Base-by-base conservation (phyloP, 2,797 vertebrate genomes). In the Spondyliosoma cantharus region DNA sequence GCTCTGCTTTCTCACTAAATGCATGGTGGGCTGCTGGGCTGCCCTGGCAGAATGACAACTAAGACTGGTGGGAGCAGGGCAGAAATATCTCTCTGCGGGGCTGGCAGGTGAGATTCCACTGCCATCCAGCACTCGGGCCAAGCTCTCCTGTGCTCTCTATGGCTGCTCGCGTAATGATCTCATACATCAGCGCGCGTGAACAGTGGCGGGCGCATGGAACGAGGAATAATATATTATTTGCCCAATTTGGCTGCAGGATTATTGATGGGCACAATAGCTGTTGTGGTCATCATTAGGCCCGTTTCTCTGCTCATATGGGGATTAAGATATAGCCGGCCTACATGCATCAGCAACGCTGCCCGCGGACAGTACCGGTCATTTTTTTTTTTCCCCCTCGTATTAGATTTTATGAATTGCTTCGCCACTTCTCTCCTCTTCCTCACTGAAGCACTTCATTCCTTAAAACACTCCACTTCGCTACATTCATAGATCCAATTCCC, bases 1-100 rank as follows among this genome's bases (percentile, higher is more conserved):
- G 76, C 76, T 84, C 86, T 76, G 80, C 86, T 88, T 89, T 90
- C 85, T 89, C 83, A 89, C 89, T 90, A 91, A 90, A 89, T 90
- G 87, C 86, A 85, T 79, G 82, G 81, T 61, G 87, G 82, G 83
- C 79, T 83, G 70, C 78, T 68, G 73, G 81, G 78, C 59, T 72
- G 76, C 86, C 77, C 85, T 80, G 80, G 81, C 82, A 85, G 87
- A 88, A 90, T 87, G 87, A 88, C 86, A 89, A 85, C 78, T 80
- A 86, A 86, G 74, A 84, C 65, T 71, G 62, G 84, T 74, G 83
- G 82, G 76, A 72, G 75, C 68, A 59, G 56, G 80, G 78, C 48
- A 90, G 53, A 32, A 80, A 77, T 81, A 62, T 65, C 74, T 80
- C 71, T 86, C 76, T 64, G 53, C 73, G 76, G 78, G 53, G 57